Conservation (phyloP, 2,888 invertebrate genomes). For the Noctua fimbriata region DNA sequence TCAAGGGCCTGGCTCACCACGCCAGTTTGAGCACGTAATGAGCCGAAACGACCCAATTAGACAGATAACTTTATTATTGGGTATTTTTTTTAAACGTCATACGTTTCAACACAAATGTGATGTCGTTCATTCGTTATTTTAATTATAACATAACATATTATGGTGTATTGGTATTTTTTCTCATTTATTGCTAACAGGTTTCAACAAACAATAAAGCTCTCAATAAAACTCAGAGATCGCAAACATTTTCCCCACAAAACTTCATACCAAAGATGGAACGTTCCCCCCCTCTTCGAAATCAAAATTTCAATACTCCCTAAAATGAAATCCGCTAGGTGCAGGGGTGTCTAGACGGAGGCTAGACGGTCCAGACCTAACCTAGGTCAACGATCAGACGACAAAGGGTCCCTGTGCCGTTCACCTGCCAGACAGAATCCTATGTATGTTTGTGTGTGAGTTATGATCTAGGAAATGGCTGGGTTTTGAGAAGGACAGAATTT, state of each 20-base stretch:
- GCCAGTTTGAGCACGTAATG: slow-evolving; percentile 32
- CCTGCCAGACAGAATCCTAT: slow-evolving; percentile 50
- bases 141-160: not conserved
- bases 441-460: slow-evolving; percentile 49
- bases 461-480: slow-evolving; percentile 23
- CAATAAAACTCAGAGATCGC: not conserved
- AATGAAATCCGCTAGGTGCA: slow-evolving; percentile 42
- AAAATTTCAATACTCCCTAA: slow-evolving; percentile 47
- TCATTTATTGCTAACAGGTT: too few relatives aligned
- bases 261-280: not conserved
- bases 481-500: not conserved
- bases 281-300: slow-evolving; percentile 15
- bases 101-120: not conserved
- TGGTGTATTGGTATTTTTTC: too few relatives aligned
- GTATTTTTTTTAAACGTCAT: not conserved
- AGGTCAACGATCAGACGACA: slow-evolving; percentile 82
- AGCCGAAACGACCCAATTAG: slow-evolving; percentile 35
- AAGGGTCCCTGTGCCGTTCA: slow-evolving; percentile 66
- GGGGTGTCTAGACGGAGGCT: slow-evolving; percentile 70
- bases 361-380: slow-evolving; percentile 74
- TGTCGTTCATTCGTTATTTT: not conserved
- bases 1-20: slow-evolving; percentile 41
- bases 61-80: slow-evolving; percentile 22
- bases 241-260: slow-evolving; percentile 25
- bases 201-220: not conserved